Evolutionary conservation across 2,797 vertebrate species (phyloP).

Genomic region (Iguana delicatissima): DNA sequence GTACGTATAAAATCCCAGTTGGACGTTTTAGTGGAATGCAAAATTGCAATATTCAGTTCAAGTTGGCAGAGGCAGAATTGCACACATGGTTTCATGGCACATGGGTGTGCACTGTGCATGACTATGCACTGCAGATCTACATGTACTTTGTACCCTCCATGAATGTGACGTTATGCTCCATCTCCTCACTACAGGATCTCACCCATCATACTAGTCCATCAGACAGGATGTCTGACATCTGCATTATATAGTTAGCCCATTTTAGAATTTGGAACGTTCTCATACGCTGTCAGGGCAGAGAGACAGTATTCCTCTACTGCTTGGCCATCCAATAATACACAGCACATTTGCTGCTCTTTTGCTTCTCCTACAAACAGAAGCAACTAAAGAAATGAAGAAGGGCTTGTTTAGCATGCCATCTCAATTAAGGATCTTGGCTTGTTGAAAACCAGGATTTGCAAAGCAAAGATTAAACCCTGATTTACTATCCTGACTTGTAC

Average conservation of each 20-base stretch:
- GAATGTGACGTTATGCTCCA: no score
- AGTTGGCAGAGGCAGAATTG: no score
- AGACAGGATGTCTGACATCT: not conserved
- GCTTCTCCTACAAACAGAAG: not conserved
- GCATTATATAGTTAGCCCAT: not conserved
- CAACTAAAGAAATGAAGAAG: not conserved
- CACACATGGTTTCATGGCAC: no score
- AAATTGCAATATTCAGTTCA: no score
- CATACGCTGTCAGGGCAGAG: no score
- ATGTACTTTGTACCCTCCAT: no score
- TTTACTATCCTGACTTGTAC: not conserved
- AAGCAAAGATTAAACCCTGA: not conserved
- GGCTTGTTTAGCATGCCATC: not conserved
- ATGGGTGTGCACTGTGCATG: no score
- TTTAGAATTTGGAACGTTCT: not conserved
- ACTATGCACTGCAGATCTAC: no score
- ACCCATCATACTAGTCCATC: not conserved
- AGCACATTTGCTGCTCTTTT: not conserved
- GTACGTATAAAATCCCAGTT: no score
- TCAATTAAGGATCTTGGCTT: not conserved
- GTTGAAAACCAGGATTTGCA: not conserved
- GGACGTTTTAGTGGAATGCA: no score
- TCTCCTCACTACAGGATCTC: no score
- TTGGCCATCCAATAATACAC: not conserved
- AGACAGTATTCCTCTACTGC: not conserved